phyloP scores from a whole-genome alignment of 2,797 vertebrate species.

The Ataeniobius toweri region DNA sequence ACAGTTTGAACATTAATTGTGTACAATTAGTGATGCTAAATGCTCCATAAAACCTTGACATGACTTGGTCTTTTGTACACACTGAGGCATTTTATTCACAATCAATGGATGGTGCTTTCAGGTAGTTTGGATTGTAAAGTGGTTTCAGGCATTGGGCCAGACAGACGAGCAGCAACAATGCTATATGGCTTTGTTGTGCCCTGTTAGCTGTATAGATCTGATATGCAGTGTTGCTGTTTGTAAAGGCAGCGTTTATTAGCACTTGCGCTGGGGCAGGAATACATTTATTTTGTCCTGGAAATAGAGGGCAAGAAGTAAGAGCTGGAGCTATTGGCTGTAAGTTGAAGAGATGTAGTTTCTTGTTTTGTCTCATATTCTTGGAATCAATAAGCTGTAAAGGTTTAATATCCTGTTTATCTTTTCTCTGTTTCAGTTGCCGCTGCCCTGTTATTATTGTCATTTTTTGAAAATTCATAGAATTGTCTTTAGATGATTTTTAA shows the following conservation, averaged over 20 bases:
- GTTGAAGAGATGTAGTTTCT: neutral
- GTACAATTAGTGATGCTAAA: constrained; percentile 52
- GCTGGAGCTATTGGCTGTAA: neutral
- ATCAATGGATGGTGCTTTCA: constrained; percentile 46
- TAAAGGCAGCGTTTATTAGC: constrained; percentile 19
- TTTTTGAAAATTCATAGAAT: no score
- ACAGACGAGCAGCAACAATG: constrained; percentile 25
- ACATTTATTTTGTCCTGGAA: constrained; percentile 33
- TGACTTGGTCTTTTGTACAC: constrained; percentile 13
- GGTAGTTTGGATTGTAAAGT: constrained; percentile 28
- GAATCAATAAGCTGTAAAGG: neutral
- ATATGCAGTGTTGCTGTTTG: constrained; percentile 17
- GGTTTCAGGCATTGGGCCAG: constrained; percentile 45
- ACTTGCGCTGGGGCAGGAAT: constrained; percentile 13
- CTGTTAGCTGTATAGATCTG: constrained; percentile 26
- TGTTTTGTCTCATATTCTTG: neutral
- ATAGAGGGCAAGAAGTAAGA: constrained; percentile 14
- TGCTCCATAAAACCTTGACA: constrained; percentile 44
- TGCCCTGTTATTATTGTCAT: neutral
- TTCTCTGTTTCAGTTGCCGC: neutral
- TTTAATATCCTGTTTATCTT: neutral
- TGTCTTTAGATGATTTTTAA: neutral
- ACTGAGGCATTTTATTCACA: constrained; percentile 38
- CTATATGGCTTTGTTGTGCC: constrained; percentile 24
- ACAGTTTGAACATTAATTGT: constrained; percentile 27